phyloP scores from a whole-genome alignment of 2,797 vertebrate species.

The Eutrigla gurnardus region DNA sequence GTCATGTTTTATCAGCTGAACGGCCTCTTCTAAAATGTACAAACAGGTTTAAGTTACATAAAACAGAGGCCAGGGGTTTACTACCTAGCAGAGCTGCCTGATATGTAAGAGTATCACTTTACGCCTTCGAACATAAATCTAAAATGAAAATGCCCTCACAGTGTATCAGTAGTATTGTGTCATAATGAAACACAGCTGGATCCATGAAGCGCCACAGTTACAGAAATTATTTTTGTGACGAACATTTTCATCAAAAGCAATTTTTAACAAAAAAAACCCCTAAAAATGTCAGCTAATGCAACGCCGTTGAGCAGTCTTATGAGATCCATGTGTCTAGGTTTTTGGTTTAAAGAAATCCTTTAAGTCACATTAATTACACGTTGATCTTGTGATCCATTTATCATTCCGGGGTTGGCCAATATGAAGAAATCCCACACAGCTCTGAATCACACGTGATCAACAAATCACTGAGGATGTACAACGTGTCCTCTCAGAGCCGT shows the following conservation, averaged over 20 bases:
- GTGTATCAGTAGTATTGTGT: slow-evolving; percentile 32
- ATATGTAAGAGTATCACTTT: slow-evolving; percentile 22
- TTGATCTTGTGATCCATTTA: slow-evolving; percentile 52
- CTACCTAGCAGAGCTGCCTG: neutral
- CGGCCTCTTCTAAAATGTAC: slow-evolving; percentile 9
- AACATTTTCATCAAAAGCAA: slow-evolving; percentile 38
- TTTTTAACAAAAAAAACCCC: slow-evolving; percentile 41
- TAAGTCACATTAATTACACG: slow-evolving; percentile 43
- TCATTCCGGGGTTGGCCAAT: slow-evolving; percentile 33
- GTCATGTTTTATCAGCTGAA: slow-evolving; percentile 46
- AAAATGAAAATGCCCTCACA: slow-evolving; percentile 8
- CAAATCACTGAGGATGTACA: slow-evolving; percentile 35
- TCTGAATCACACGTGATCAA: slow-evolving; percentile 46
- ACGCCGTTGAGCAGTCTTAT: slow-evolving; percentile 23
- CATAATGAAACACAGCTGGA: slow-evolving; percentile 54
- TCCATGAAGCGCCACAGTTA: slow-evolving; percentile 21
- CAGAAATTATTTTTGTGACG: slow-evolving; percentile 34
- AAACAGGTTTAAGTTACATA: slow-evolving; percentile 19
- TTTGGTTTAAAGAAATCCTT: slow-evolving; percentile 37
- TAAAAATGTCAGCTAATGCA: slow-evolving; percentile 27
- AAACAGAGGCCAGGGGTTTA: slow-evolving; percentile 15
- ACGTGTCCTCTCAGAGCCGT: slow-evolving; percentile 60
- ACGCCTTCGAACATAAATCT: slow-evolving; percentile 8
- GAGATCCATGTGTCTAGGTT: slow-evolving; percentile 36
- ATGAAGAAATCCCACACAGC: slow-evolving; percentile 21